Evolutionary conservation across 2,888 invertebrate genomes (phyloP).

Genomic region (Coenonympha arcania): DNA sequence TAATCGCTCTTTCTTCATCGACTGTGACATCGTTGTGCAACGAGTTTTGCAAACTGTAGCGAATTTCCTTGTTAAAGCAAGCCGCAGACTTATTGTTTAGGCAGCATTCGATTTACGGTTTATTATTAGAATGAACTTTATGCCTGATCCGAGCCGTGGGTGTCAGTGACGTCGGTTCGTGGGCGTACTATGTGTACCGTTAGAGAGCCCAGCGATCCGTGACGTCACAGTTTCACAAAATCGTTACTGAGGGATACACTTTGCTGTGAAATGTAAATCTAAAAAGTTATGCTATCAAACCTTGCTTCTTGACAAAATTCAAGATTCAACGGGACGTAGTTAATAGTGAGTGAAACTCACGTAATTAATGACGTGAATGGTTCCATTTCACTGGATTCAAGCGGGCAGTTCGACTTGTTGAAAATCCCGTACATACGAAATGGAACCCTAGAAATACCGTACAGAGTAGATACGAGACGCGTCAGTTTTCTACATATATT

Average conservation of each 20-base stretch:
- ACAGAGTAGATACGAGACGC: too few species aligned
- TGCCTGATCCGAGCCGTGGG: constrained; percentile 35
- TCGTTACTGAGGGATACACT: neutral
- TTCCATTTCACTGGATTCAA: too few species aligned
- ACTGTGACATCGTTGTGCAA: neutral
- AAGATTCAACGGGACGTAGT: too few species aligned
- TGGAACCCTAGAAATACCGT: too few species aligned
- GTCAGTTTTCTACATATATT: too few species aligned
- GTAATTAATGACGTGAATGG: too few species aligned
- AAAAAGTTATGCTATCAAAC: too few species aligned
- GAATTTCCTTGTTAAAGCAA: neutral
- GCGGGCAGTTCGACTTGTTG: too few species aligned
- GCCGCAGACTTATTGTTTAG: neutral
- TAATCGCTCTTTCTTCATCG: neutral
- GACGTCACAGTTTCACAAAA: constrained; percentile 22
- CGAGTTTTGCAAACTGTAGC: neutral
- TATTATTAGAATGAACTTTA: constrained; percentile 27
- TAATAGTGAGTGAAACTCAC: too few species aligned
- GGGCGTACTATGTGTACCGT: constrained; percentile 45
- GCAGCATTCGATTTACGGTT: constrained; percentile 9
- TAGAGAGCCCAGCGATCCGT: constrained; percentile 30
- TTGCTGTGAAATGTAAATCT: neutral
- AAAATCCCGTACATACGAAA: too few species aligned
- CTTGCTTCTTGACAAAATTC: too few species aligned
- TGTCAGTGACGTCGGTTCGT: constrained; percentile 43